Evolutionary conservation across 2,888 invertebrate species (phyloP).

Genomic region (Spisula solida): DNA sequence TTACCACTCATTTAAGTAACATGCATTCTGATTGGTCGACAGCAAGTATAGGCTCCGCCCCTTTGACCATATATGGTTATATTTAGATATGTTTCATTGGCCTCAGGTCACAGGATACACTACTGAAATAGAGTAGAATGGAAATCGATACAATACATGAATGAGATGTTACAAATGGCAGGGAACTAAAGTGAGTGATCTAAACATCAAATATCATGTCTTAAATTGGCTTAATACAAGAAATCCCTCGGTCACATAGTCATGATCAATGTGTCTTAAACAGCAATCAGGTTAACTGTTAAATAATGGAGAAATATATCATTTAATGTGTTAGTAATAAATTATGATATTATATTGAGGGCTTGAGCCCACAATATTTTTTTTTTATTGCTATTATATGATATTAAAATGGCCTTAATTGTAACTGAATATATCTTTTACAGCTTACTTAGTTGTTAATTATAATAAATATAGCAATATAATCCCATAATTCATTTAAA

Average conservation of each 20-base stretch:
- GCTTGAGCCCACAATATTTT: too few species aligned
- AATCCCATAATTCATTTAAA: too few species aligned
- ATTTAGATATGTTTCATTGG: constrained; percentile 34
- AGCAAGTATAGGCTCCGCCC: constrained; percentile 14
- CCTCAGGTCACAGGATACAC: constrained; percentile 29
- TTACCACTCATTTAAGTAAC: constrained; percentile 42
- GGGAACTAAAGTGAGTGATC: neutral
- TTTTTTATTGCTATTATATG: too few species aligned
- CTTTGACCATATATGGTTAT: constrained; percentile 32
- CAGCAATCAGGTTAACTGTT: too few species aligned
- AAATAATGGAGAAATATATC: too few species aligned
- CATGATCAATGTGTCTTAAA: neutral
- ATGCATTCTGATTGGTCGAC: constrained; percentile 44
- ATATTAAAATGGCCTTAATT: too few species aligned
- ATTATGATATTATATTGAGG: too few species aligned
- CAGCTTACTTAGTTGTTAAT: too few species aligned
- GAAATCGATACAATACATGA: constrained; percentile 40
- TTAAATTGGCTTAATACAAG: neutral
- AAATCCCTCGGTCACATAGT: neutral
- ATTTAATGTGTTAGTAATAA: too few species aligned
- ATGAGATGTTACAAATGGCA: neutral
- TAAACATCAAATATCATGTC: neutral
- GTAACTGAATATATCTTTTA: too few species aligned
- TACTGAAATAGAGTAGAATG: constrained; percentile 40
- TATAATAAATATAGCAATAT: too few species aligned